A percentile compares a stretch with the other conserved stretches of the same genome.
Evolutionary conservation across 2,888 invertebrate species (phyloP).

Genomic region (Fissipunctia ypsillon): DNA sequence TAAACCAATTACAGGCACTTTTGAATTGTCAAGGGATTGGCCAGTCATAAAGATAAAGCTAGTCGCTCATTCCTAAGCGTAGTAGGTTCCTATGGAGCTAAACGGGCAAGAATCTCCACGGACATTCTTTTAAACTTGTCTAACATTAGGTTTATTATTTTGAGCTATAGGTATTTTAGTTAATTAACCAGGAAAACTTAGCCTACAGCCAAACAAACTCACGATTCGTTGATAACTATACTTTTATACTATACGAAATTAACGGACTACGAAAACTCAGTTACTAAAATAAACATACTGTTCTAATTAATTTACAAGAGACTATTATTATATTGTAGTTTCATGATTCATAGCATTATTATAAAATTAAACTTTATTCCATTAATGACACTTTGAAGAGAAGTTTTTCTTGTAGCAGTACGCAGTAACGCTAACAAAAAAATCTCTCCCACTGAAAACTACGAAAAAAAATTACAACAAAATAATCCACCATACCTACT

Average conservation of each 20-base stretch:
- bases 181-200: no score
- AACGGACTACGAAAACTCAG: neutral
- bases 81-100: neutral
- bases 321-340: conserved; percentile 2
- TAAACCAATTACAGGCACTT: no score
- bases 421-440: no score
- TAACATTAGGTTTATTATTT: no score
- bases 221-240: neutral
- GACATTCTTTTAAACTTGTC: no score
- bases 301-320: conserved; percentile 13
- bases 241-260: neutral
- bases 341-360: neutral
- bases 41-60: neutral
- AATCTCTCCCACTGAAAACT: no score
- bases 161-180: no score
- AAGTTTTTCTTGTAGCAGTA: no score
- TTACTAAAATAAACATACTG: conserved; percentile 12
- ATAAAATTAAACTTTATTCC: no score
- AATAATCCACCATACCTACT: no score
- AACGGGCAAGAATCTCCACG: neutral
- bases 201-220: neutral
- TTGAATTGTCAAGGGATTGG: neutral
- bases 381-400: no score
- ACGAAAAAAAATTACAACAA: no score
- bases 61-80: neutral